These are phyloP conservation scores for mouse (Mus musculus) DNA, from an alignment of 2,113 vertebrate species.

Conservation along the genomic window DNA sequence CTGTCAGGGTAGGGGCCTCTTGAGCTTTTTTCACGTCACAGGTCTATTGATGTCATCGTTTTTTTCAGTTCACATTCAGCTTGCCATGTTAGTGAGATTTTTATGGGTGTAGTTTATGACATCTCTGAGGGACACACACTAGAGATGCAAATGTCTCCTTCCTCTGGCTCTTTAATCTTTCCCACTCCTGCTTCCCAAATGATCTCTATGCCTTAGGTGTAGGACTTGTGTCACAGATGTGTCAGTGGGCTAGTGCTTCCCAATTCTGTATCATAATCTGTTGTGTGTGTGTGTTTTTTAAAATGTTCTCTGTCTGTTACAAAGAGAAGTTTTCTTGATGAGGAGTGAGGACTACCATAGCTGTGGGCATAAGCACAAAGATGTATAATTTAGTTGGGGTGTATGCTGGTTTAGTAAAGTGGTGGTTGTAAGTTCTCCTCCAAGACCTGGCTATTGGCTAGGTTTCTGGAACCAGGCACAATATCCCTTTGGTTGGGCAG, in stretches of 20 bases:
- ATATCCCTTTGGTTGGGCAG: neutral
- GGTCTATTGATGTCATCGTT: neutral
- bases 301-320: neutral
- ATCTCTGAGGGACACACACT: too few species aligned
- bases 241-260: neutral
- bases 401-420: neutral
- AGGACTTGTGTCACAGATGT: neutral
- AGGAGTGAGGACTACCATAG: neutral
- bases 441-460: neutral
- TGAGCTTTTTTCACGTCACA: neutral
- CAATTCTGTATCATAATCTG: neutral
- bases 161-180: neutral
- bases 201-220: neutral
- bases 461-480: neutral
- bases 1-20: neutral
- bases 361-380: neutral
- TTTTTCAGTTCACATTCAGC: neutral
- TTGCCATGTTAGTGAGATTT: neutral
- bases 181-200: neutral
- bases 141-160: neutral
- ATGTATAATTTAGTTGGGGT: neutral
- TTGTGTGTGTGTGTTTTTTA: neutral
- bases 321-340: neutral
- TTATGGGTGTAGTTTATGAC: neutral
- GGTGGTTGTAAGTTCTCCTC: neutral